Conservation (phyloP, 2,797 vertebrate species). For the Yasuhikotakia modesta region DNA sequence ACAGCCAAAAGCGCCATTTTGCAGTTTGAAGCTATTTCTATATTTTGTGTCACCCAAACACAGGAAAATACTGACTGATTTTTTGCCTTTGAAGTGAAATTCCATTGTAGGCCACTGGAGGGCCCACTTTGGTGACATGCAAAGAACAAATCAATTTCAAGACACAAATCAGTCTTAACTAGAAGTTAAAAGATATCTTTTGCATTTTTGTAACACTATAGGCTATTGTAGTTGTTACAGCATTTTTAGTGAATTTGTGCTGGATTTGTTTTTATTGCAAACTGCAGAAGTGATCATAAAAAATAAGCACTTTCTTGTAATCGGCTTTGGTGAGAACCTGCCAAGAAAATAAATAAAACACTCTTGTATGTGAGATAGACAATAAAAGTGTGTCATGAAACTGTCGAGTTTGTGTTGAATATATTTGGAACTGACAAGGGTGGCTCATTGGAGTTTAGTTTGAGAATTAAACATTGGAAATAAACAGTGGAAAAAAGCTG, state of each 20-base stretch:
- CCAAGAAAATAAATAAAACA: slow-evolving; percentile 20
- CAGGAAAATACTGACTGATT: too few species aligned
- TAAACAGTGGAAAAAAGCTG: slow-evolving; percentile 54
- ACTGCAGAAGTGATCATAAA: slow-evolving; percentile 6
- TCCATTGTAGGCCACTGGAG: not conserved
- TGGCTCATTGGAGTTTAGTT: slow-evolving; percentile 27
- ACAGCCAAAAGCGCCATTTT: too few species aligned
- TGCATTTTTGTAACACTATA: not conserved
- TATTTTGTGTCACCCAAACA: too few species aligned
- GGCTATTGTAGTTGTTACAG: not conserved
- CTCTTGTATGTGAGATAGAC: not conserved
- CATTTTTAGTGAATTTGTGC: not conserved
- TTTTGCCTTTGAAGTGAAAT: not conserved
- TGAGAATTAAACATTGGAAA: slow-evolving; percentile 42
- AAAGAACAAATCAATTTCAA: not conserved
- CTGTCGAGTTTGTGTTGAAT: slow-evolving; percentile 11
- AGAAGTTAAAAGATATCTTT: not conserved
- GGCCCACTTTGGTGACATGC: not conserved
- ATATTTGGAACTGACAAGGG: slow-evolving; percentile 16
- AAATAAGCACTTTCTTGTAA: not conserved
- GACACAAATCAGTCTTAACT: too few species aligned
- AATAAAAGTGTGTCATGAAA: slow-evolving; percentile 38
- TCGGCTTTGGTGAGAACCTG: slow-evolving; percentile 6
- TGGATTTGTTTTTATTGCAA: not conserved
- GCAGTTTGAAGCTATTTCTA: not conserved